Evolutionary conservation across 2,113 vertebrate species (phyloP), one percentile per base, ranked within the genome.

Genomic region (Mormoops blainvillei): DNA sequence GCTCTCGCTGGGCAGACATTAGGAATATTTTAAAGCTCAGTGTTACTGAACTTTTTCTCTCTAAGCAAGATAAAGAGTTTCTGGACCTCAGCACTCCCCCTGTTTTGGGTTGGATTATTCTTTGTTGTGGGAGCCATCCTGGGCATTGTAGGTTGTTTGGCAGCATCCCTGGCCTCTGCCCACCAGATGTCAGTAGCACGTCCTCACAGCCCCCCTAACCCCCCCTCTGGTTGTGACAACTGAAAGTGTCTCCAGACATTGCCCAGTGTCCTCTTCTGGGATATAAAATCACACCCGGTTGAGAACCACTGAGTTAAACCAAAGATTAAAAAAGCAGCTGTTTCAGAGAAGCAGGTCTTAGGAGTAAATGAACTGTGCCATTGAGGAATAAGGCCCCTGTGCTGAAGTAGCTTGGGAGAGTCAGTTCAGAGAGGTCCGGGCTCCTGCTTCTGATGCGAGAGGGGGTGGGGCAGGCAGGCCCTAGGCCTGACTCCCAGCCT

Each of bases 61-160:
- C 26, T 48, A 67, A 92, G 76, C 24, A 77, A 82, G 52, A 89
- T 16, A 45, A 74, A 87, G 20, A 41, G 33, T 95, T 82, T 87
- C 36, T 94, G 54, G 78, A 4, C 7, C 8, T 95, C 4, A 33
- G 54, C 52, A 74, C 36, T 77, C 9, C 4, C 48, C 54, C 41
- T 63, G 61, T 73, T 84, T 65, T 54, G 43, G 31, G 58, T 43
- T 63, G 28, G 48, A 83, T 67, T 15, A 22, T 63, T 74, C 15
- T 61, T 76, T 54, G 58, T n/a, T 36, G n/a, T 7, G n/a, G 36
- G 45, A n/a, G 28, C 68, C 48, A 31, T 43, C 26, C 33, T 33
- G 16, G 22, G 15, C 7, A 8, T 11, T 82, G 9, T 38, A 45
- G 52, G 19, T 41, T 81, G 16, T 61, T 54, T 48, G 77, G 58